Evolutionary conservation across 1,140 invertebrate genomes (phyloP).

Genomic region (Theocolax elegans): DNA sequence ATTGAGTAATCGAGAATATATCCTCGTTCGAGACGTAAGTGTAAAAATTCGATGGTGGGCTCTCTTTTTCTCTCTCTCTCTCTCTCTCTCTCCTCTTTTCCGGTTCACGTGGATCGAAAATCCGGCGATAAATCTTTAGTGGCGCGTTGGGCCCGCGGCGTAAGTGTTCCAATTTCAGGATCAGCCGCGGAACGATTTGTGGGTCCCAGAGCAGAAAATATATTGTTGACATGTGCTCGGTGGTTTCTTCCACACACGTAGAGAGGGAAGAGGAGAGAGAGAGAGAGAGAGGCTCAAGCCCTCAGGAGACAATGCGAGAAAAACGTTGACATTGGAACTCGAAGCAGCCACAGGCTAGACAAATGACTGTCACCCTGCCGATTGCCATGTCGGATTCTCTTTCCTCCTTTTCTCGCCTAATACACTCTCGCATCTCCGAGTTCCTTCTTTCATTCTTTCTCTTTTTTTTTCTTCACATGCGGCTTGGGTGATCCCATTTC

Average conservation of each 20-base stretch:
- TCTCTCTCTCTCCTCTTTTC: no score
- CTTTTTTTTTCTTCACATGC: no score
- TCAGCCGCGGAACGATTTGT: conserved; percentile 67
- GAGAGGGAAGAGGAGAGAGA: neutral
- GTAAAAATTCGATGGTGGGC: no score
- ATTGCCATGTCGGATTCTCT: no score
- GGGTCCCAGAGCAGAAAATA: conserved; percentile 62
- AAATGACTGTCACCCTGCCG: neutral
- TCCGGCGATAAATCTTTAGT: conserved; percentile 17
- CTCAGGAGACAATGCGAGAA: no score
- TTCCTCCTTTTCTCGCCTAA: no score
- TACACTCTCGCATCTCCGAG: no score
- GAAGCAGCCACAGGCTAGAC: neutral
- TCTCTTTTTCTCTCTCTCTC: no score
- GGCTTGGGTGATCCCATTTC: no score
- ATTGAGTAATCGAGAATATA: conserved; percentile 2
- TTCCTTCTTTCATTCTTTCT: no score
- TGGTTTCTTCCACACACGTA: neutral
- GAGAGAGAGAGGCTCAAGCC: no score
- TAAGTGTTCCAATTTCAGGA: conserved; percentile 68
- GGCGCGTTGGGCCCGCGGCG: neutral
- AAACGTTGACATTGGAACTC: neutral
- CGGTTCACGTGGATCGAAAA: neutral
- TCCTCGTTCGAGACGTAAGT: no score
- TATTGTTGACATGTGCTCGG: conserved; percentile 65